phyloP scores from a whole-genome alignment of 2,888 invertebrate species.

The Drosophila cognata region DNA sequence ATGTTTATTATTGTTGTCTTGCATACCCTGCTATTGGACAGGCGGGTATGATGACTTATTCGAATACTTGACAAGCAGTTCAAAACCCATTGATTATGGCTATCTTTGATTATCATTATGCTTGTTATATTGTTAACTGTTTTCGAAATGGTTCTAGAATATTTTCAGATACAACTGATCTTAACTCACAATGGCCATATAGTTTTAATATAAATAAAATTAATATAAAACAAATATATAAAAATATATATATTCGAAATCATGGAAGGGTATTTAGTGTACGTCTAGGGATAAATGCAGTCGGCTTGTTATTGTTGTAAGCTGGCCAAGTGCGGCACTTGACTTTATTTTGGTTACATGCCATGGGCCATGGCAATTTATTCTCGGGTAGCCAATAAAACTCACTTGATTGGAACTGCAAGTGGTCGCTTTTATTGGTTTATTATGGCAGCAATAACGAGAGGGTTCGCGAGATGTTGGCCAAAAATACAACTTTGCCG shows the following conservation, averaged over 20 bases:
- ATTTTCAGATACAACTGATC: neutral
- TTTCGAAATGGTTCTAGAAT: neutral
- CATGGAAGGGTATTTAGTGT: slow-evolving; percentile 5
- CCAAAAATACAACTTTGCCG: slow-evolving; percentile 14
- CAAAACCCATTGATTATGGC: neutral
- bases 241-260: no score
- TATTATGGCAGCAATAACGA: slow-evolving; percentile 65
- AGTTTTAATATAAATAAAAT: no score
- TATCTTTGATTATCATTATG: neutral
- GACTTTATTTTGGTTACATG: slow-evolving; percentile 74
- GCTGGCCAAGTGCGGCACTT: slow-evolving; percentile 67
- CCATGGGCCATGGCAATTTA: slow-evolving; percentile 73
- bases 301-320: slow-evolving; percentile 45
- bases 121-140: neutral
- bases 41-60: neutral
- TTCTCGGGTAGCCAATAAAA: slow-evolving; percentile 68
- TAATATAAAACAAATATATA: no score
- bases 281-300: neutral
- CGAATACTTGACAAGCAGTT: neutral
- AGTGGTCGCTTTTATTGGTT: slow-evolving; percentile 75
- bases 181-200: no score
- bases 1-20: slow-evolving; percentile 65
- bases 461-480: slow-evolving; percentile 52
- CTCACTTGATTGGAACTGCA: slow-evolving; percentile 78
- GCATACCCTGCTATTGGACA: slow-evolving; percentile 18